Evolutionary conservation across 2,797 vertebrate genomes (phyloP), one percentile per base, ranked within the genome.

Genomic region (Yasuhikotakia modesta): DNA sequence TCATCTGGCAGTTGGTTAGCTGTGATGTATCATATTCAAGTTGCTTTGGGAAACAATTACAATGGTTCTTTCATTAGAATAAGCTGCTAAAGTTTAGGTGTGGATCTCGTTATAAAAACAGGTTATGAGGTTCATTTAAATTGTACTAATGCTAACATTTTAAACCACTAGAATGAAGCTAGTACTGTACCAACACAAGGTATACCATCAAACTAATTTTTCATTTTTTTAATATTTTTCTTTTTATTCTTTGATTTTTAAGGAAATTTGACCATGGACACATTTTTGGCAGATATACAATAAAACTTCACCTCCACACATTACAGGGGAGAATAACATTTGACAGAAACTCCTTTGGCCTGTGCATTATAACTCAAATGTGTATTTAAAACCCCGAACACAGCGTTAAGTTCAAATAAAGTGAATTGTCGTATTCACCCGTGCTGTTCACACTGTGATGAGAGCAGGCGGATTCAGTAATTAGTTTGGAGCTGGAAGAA

Each of bases 401-500:
- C 3, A 19, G 53, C 39, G 13, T 63, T 46, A 24, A 73, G 58
- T 64, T n/a, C 45, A 69, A 55, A 24, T 50, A 27, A 67, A 77
- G 43, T 5, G 22, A 30, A 55, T 70, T 48, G 22, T 35, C 2
- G 24, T 30, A n/a, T 2, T 14, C 52, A 48, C 63, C 53, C 60
- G 50, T n/a, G n/a, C 21, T 17, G 52, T 70, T 64, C 52, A 52
- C 30, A 73, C 70, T 73, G 53, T 32, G 46, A 71, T 22, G 43
- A 70, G 57, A 76, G 53, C 22, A 12, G 65, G 57, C 21, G 8
- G 21, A 39, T 68, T 73, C 24, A 58, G 50, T 84, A 84, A 84
- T 83, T 73, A 78, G 76, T 74, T 43, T 65, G 13, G 13, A 76
- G 82, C 46, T 67, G 73, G 79, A 70, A 70, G 67, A 72, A 50